Evolutionary conservation across 2,113 vertebrate genomes (phyloP).

Genomic region (Edolisoma coerulescens): DNA sequence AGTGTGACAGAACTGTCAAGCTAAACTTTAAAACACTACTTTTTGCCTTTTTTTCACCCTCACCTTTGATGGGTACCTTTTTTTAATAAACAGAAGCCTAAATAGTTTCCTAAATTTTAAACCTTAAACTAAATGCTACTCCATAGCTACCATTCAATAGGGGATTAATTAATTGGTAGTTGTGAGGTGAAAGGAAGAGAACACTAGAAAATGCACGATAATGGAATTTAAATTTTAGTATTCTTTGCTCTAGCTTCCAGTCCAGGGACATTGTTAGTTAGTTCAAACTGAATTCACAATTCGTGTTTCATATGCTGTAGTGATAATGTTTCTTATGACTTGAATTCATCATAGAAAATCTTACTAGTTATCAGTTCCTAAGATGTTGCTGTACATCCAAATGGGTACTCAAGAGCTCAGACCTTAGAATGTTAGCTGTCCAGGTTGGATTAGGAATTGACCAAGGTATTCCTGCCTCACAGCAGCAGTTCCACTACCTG

Average conservation of each 20-base stretch:
- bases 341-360: background rate
- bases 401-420: background rate
- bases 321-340: background rate
- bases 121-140: background rate
- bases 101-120: background rate
- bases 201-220: background rate
- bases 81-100: background rate
- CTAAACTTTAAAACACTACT: background rate
- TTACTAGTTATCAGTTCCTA: background rate
- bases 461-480: background rate
- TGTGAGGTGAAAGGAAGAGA: background rate
- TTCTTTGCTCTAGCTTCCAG: background rate
- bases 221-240: background rate
- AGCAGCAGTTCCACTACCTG: background rate
- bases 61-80: background rate
- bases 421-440: background rate
- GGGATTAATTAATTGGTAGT: background rate
- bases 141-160: background rate
- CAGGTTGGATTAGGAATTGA: background rate
- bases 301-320: background rate
- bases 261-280: background rate
- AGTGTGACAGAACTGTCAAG: background rate
- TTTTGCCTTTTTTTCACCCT: background rate
- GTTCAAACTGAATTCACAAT: background rate
- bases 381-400: background rate